Base-by-base conservation (phyloP, 2,797 vertebrate species). In the Pterois miles region DNA sequence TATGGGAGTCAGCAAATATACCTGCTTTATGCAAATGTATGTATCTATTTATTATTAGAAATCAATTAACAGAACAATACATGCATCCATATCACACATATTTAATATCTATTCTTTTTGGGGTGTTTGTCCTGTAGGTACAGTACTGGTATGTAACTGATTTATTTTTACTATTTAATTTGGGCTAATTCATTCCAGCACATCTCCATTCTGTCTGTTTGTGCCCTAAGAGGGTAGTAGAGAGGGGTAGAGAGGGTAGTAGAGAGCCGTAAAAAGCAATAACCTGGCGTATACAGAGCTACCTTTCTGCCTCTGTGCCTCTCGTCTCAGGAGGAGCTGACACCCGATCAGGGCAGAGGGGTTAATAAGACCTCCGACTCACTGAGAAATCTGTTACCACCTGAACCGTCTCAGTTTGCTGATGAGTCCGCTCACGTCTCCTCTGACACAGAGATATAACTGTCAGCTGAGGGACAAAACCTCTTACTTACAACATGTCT, bases 311-410 rank as follows among this genome's bases (percentile, higher is more conserved):
- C 18, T 46, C 43, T 46, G 18, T 29, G 50, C 46, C 50, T 76
- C 53, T 74, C 53, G 11, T 71, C 71, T 78, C 65, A 69, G 67
- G 73, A 56, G 56, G 71, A 59, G 65, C 50, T 34, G 38, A 33
- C 36, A 62, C 59, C 54, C 54, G 71, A 36, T 62, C 60, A 23
- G 57, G 27, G 63, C 60, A 38, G 57, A 52, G 43, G 27, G 71
- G 65, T 80, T 86, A 86, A 84, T 79, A 80, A 76, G 75, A 74
- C 34, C 82, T 75, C 74, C 29, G 78, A 38, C 77, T 62, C 59
- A 50, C 52, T 59, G 70, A 67, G 81, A 60, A 84, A 81, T 78
- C 74, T 77, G 67, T 85, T 80, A 67, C 52, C 73, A 84, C 60
- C 67, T 78, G 78, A 84, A 72, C 68, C 71, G 20, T 64, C 68